Evolutionary conservation across 2,888 invertebrate genomes (phyloP), one percentile per base, ranked within the genome.

Genomic region (Sinelater perroti): DNA sequence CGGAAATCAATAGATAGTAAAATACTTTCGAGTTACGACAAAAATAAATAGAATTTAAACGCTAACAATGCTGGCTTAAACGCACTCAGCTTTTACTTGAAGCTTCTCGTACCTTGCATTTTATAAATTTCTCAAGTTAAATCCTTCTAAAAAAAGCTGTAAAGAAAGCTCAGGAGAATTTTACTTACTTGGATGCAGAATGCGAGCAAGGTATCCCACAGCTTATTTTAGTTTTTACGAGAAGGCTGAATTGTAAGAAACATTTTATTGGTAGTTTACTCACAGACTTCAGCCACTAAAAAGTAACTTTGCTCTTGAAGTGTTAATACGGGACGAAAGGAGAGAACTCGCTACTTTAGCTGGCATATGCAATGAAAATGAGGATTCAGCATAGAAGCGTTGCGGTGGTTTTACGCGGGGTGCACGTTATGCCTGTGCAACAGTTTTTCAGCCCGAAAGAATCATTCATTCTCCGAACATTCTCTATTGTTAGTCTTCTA

Each of bases 121-220:
- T 24, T 44, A 44, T 44, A 44, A 44, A 44, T 44, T 40, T 24
- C 24, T 21, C 13, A 40, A 40, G 6, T 40, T 24, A 40, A 7
- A 24, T 40, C 40, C 44, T 44, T 30, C 30, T 44, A 33, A 44
- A 44, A 44, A 30, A 44, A 44, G 44, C 44, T 44, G 44, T 30
- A 30, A 44, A 44, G 44, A 44, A 44, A 24, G 44, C 28, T 44
- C 44, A 18, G 28, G 30, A 28, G 44, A 44, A 44, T 44, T 44
- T 44, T 44, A 44, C 30, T 44, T 44, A 44, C 44, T 44, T 44
- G 14, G 11, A 44, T 44, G 44, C 44, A 44, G 44, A 44, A 44
- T 14, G 18, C 28, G 17, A 28, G 44, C 21, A 21, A 10, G 21
- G 24, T 40, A 40, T 40, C 18, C 21, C 20, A 40, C 40, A 40